A percentile compares a stretch with the other conserved stretches of the same genome.
Evolutionary conservation across 2,888 invertebrate species (phyloP).

Genomic region (Sesia apiformis): DNA sequence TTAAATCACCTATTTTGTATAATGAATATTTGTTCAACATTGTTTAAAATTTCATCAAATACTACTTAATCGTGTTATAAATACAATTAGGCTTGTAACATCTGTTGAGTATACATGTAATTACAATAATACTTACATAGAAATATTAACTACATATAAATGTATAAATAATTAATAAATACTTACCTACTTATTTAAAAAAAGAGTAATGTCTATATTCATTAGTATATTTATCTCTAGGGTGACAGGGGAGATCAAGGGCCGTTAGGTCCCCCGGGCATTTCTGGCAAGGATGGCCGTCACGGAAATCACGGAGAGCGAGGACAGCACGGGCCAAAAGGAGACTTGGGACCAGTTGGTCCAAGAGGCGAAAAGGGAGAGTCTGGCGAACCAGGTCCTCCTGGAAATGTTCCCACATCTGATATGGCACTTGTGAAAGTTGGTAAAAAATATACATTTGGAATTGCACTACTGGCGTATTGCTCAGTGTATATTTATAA

Average conservation of each 20-base stretch:
- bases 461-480: neutral
- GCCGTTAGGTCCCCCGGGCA: conserved; percentile 60
- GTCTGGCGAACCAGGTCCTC: conserved; percentile 77
- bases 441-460: neutral
- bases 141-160: no score
- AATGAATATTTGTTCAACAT: no score
- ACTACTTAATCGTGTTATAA: no score
- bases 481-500: no score
- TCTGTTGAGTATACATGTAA: no score
- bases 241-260: conserved; percentile 84
- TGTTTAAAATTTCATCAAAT: no score
- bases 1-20: no score
- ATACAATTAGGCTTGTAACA: no score
- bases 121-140: no score
- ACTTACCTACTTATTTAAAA: no score
- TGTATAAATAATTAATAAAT: no score
- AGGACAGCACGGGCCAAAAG: conserved; percentile 77
- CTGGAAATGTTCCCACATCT: conserved; percentile 34
- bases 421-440: conserved; percentile 19
- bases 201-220: no score
- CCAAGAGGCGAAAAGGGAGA: conserved; percentile 76
- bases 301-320: conserved; percentile 77
- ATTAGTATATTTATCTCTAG: conserved; percentile 20
- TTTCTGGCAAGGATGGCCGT: conserved; percentile 38
- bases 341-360: conserved; percentile 51